Conservation (phyloP, 1,140 invertebrate species). For the Frieseomelitta varia region DNA sequence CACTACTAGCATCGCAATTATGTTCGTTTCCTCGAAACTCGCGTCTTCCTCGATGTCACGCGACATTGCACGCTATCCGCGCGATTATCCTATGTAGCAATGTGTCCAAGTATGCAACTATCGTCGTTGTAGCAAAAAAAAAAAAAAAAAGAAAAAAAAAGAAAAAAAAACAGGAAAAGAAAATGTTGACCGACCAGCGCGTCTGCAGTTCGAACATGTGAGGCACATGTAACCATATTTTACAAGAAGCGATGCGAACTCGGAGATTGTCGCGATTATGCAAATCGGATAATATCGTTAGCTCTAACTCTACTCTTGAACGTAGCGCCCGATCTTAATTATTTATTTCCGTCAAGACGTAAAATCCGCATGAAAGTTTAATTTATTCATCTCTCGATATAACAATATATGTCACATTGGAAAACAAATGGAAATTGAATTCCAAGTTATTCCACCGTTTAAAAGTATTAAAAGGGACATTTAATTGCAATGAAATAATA, state of each 20-base stretch:
- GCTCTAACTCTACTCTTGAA: not conserved
- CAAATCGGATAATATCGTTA: conserved; percentile 5
- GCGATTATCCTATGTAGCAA: not conserved
- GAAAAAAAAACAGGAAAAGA: not conserved
- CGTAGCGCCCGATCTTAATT: not conserved
- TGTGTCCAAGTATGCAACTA: not conserved
- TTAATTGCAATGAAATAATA: too few relatives aligned
- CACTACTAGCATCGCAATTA: not conserved
- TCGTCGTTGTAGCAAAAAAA: not conserved
- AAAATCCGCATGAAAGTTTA: not conserved
- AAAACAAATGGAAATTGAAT: not conserved
- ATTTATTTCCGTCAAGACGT: not conserved
- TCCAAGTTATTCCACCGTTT: not conserved
- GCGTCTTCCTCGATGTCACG: not conserved
- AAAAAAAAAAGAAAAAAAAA: too few relatives aligned
- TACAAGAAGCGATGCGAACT: not conserved
- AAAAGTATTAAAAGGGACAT: too few relatives aligned
- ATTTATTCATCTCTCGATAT: not conserved
- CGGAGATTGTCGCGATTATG: not conserved
- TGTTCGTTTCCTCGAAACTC: not conserved
- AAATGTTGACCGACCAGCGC: too few relatives aligned
- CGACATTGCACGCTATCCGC: too few relatives aligned
- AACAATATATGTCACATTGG: not conserved
- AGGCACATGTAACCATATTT: too few relatives aligned
- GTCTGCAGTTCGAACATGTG: too few relatives aligned